Conservation (phyloP, 2,113 vertebrate species). For the Noturus placidus region DNA sequence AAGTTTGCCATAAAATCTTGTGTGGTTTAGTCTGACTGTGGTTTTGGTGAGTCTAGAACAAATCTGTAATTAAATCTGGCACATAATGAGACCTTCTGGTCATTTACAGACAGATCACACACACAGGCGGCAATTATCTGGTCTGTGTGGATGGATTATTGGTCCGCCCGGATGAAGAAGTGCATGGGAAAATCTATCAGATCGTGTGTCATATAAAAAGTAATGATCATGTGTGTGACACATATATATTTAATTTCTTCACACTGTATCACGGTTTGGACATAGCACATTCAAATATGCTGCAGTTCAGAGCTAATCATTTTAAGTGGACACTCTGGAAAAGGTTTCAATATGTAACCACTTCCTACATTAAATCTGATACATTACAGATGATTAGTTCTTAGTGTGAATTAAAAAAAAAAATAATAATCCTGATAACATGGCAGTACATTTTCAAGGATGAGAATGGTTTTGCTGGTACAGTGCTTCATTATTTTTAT, state of each 20-base stretch:
- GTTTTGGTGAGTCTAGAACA: constrained; percentile 60
- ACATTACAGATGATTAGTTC: not conserved
- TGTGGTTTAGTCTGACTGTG: constrained; percentile 57
- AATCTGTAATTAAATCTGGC: constrained; percentile 70
- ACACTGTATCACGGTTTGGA: not conserved
- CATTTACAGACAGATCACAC: constrained; percentile 67
- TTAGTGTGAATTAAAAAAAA: not conserved
- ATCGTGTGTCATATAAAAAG: not conserved
- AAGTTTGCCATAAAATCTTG: constrained; percentile 12
- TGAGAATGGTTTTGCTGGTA: not conserved
- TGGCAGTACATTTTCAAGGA: not conserved
- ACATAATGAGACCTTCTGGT: constrained; percentile 65
- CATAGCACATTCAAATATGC: not conserved
- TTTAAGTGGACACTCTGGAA: not conserved
- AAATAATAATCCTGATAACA: not conserved
- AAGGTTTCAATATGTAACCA: not conserved
- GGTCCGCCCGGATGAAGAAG: not conserved
- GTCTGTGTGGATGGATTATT: constrained; percentile 53
- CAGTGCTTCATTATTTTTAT: too few species aligned
- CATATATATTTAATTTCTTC: not conserved
- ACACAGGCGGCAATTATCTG: constrained; percentile 51
- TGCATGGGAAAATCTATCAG: constrained; percentile 45
- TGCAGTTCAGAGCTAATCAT: not conserved
- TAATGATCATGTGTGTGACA: not conserved
- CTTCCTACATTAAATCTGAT: not conserved